Base-by-base conservation (phyloP, 2,113 vertebrate genomes). In the Nerophis lumbriciformis region DNA sequence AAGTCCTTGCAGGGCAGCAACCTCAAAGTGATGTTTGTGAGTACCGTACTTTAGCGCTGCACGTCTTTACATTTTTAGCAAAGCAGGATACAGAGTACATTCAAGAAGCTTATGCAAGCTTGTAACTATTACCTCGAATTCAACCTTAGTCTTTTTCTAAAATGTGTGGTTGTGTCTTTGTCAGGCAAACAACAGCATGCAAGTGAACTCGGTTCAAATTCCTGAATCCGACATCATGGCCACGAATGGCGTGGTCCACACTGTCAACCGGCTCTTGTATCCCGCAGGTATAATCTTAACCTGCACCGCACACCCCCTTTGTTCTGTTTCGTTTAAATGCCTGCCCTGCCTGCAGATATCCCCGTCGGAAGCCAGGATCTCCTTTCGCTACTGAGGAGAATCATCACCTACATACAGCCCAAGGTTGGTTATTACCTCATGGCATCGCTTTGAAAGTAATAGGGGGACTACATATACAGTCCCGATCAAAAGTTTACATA, bases 231-330 rank as follows among this genome's bases (percentile, higher is more conserved):
- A 99, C 77, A 80, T 92, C 48, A 96, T 99, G 95, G 92, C 94
- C 59, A 93, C 92, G 39, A 99, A 99, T 51, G 97, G 97, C 67
- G 97, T 96, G 0, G 78, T 99, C 84, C 95, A 98, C 56, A 86
- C 93, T 6, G 71, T 96, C 14, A 88, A 96, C 71, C 92, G 91
- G 52, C 88, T 97, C n/a, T 87, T 99, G 7, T 98, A 95, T 69
- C 95, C 97, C 59, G 90, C 81, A 89, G 95, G 97, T 97, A 61
- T 9, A 55, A 49, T 36, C 49, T 62, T 54, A 8, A 48, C 21
- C 57, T 38, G 11, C 19, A 5, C 39, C 15, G 16, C 5, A 12
- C 13, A 19, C 16, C 55, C n/a, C 47, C 4, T 28, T 10, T 13
- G 15, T 2, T 12, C 4, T n/a, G 49, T 54, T 63, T 51, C 5